Evolutionary conservation across 2,888 invertebrate genomes (phyloP).

Genomic region (Tenthredo amoena): DNA sequence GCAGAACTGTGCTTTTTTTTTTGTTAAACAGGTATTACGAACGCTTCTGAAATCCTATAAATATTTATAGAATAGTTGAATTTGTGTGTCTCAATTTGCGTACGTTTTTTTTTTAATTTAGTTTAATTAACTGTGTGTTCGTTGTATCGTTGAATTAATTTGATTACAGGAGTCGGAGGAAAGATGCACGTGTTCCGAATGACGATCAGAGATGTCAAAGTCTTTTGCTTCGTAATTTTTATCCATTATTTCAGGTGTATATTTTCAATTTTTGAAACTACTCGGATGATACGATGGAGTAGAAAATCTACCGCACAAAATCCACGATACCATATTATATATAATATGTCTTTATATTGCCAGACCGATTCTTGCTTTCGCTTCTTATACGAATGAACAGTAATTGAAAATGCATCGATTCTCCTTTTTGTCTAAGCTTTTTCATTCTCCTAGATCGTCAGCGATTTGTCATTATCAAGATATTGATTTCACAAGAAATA

Average conservation of each 20-base stretch:
- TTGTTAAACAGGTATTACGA: slow-evolving; percentile 56
- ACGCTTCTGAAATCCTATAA: slow-evolving; percentile 1
- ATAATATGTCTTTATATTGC: background rate
- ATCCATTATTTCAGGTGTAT: background rate
- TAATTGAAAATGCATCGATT: slow-evolving; percentile 14
- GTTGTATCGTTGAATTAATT: slow-evolving; percentile 19
- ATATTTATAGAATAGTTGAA: slow-evolving; percentile 21
- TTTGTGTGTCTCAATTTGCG: slow-evolving; percentile 24
- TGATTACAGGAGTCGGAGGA: background rate
- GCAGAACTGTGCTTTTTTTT: slow-evolving; percentile 61
- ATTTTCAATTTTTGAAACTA: background rate
- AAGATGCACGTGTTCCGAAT: background rate
- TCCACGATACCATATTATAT: background rate
- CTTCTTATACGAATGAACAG: slow-evolving; percentile 30
- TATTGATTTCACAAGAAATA: background rate
- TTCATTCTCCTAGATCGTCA: background rate
- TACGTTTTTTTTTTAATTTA: background rate
- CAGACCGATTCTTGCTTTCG: slow-evolving; percentile 21
- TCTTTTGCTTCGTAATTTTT: slow-evolving; percentile 2
- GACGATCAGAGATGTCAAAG: background rate
- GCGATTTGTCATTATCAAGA: background rate
- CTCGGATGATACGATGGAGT: background rate
- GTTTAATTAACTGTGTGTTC: background rate
- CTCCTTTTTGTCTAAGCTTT: background rate
- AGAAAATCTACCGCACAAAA: background rate